Evolutionary conservation across 1,140 invertebrate genomes (phyloP), one percentile per base, ranked within the genome.

Genomic region (Cecropterus lyciades): DNA sequence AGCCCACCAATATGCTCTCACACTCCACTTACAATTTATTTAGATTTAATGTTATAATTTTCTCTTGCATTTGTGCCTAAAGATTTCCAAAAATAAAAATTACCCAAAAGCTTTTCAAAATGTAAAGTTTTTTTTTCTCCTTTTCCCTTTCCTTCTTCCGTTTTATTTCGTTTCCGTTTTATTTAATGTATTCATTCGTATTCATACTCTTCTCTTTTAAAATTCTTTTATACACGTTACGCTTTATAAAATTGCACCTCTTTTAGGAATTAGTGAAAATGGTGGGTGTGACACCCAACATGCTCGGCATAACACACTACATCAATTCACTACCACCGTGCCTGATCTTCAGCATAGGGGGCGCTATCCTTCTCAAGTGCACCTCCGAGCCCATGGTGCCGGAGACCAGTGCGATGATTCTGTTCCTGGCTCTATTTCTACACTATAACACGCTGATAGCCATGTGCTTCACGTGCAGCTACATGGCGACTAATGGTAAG

Each of bases 251-350:
- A 24, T 4, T 33, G n/a, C n/a, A 33, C 9, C 30, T 48, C 49
- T 67, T 67, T 10, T 73, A 90, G 87, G 85, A 88, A 43, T 68
- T 91, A 16, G 78, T 89, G 13, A 84, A 84, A 69, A 91, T 89
- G 86, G 77, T 82, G 3, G 86, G 88, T 0, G 88, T 89, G 0
- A 75, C 80, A 0, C 59, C 60, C 2, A 70, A 66, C 8, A 43
- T 59, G 40, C 51, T 87, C 8, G 68, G 56, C 7, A 0, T 85
- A 0, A 80, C 78, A 0, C 86, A 89, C 69, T 76, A 82, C 15
- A 46, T 87, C 49, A 84, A 89, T 70, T 67, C 69, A n/a, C 13
- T 83, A 5, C 80, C 81, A 0, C 33, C 68, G 3, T 75, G 78
- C 0, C 43, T 85, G 6, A 24, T 82, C 37, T 91, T 73, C 78